Evolutionary conservation across 2,113 vertebrate species (phyloP).

Genomic region (Caranx ignobilis): DNA sequence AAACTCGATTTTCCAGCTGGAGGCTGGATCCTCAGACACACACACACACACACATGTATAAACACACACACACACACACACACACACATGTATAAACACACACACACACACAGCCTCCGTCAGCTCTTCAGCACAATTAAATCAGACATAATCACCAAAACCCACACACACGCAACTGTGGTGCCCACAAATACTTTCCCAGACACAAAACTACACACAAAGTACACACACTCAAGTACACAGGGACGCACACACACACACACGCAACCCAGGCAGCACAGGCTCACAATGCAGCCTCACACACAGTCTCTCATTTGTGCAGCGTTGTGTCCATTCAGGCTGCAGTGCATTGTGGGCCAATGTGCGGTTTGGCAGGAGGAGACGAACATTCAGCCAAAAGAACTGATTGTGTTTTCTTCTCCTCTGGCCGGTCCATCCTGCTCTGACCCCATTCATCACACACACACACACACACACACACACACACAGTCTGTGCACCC

Average conservation of each 20-base stretch:
- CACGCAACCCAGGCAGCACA: not conserved
- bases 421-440: conserved; percentile 13
- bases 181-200: conserved; percentile 55
- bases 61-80: not conserved
- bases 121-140: conserved; percentile 53
- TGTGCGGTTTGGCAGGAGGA: conserved; percentile 61
- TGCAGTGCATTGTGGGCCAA: conserved; percentile 68
- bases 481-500: not conserved
- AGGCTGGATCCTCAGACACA: conserved; percentile 26
- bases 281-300: conserved; percentile 34
- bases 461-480: conserved; percentile 24
- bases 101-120: not conserved
- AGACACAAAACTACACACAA: conserved; percentile 15
- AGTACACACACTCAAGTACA: not conserved
- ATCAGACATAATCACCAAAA: conserved; percentile 57
- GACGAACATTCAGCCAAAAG: conserved; percentile 59
- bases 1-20: conserved; percentile 60
- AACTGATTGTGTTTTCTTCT: conserved; percentile 66
- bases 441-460: conserved; percentile 33
- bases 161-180: conserved; percentile 32
- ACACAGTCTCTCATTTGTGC: conserved; percentile 12
- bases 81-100: no score
- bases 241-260: not conserved
- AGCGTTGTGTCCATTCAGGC: conserved; percentile 61
- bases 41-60: not conserved